Evolutionary conservation across 2,113 vertebrate species (phyloP).

Genomic region (Etheostoma spectabile): DNA sequence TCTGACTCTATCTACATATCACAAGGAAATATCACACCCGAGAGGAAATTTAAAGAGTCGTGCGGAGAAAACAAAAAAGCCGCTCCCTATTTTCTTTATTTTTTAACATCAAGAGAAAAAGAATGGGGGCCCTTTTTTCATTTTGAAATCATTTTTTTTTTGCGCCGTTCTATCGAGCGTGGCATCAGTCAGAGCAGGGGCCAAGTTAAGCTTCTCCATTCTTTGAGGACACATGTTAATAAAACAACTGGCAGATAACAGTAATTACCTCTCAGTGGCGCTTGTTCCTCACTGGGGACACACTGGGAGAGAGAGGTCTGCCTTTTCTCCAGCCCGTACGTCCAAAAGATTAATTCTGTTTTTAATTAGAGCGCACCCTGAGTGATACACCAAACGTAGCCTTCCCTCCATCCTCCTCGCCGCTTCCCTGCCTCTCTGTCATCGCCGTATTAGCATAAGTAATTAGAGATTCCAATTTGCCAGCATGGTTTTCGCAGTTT

Average conservation of each 20-base stretch:
- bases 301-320: constrained; percentile 63
- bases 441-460: constrained; percentile 81
- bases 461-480: constrained; percentile 81
- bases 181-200: constrained; percentile 72
- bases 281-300: constrained; percentile 68
- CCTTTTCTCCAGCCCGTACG: constrained; percentile 65
- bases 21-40: constrained; percentile 46
- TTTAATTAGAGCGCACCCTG: constrained; percentile 82
- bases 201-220: constrained; percentile 79
- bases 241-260: constrained; percentile 84
- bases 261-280: constrained; percentile 85
- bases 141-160: constrained; percentile 79
- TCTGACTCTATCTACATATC: constrained; percentile 37
- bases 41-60: constrained; percentile 47
- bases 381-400: constrained; percentile 68
- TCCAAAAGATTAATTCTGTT: constrained; percentile 82
- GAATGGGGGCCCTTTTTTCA: constrained; percentile 39
- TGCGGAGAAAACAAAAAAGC: neutral
- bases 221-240: constrained; percentile 85
- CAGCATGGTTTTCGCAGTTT: constrained; percentile 69
- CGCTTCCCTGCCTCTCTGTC: constrained; percentile 56
- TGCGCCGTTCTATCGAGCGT: constrained; percentile 69
- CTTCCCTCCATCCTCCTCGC: constrained; percentile 38
- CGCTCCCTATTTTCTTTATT: constrained; percentile 32
- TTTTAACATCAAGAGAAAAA: constrained; percentile 43